A percentile compares a stretch with the other conserved stretches of the same genome.
Conservation (phyloP, 2,888 invertebrate species). For the Octodonta nipae region DNA sequence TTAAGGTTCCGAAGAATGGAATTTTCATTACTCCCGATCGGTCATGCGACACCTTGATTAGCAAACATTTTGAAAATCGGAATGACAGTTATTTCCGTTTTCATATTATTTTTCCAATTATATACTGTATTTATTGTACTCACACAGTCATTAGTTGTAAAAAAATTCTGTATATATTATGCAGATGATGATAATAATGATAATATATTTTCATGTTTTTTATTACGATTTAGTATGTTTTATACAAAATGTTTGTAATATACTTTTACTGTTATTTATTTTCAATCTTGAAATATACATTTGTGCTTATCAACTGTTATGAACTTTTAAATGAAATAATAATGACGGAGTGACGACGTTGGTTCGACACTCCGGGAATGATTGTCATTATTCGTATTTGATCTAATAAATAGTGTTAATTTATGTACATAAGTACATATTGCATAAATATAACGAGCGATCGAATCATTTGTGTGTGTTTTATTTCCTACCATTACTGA, state of each 20-base stretch:
- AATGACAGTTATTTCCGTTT: slow-evolving; percentile 29
- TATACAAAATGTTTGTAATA: slow-evolving; percentile 34
- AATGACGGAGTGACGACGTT: slow-evolving; percentile 23
- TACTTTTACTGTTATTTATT: slow-evolving; percentile 35
- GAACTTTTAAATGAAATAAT: slow-evolving; percentile 20
- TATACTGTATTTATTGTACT: slow-evolving; percentile 15
- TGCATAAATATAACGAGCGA: slow-evolving; percentile 37
- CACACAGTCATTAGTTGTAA: slow-evolving; percentile 30
- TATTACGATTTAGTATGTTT: slow-evolving; percentile 34
- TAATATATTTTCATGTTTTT: slow-evolving; percentile 28
- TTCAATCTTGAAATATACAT: slow-evolving; percentile 27
- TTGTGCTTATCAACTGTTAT: slow-evolving; percentile 29
- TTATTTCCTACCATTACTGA: too few species aligned
- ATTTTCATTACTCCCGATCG: too few species aligned
- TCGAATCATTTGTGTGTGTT: too few species aligned
- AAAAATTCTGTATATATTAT: slow-evolving; percentile 33
- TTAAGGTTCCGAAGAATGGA: too few species aligned
- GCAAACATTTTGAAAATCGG: slow-evolving; percentile 20
- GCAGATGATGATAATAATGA: slow-evolving; percentile 32
- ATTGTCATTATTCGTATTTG: slow-evolving; percentile 36
- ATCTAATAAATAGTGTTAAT: slow-evolving; percentile 36
- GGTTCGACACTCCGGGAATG: slow-evolving; percentile 30
- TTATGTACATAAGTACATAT: slow-evolving; percentile 38
- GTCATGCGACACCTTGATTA: slow-evolving; percentile 13
- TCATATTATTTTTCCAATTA: slow-evolving; percentile 14